These are phyloP conservation scores for Lycophotia porphyrea DNA, from an alignment of 2,888 invertebrate genomes.

Conservation along the genomic window DNA sequence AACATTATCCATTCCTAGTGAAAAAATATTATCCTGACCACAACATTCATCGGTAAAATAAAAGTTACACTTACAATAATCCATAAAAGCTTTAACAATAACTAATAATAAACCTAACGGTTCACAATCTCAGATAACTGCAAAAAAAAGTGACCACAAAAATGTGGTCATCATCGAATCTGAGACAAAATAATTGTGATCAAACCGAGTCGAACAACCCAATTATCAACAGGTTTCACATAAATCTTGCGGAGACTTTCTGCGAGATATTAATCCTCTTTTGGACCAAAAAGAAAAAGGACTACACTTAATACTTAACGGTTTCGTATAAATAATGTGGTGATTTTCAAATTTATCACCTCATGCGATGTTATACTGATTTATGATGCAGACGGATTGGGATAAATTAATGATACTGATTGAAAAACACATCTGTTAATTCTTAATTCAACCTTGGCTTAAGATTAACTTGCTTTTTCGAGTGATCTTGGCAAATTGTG, in stretches of 20 bases:
- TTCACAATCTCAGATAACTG: not conserved
- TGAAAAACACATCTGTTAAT: conserved; percentile 15
- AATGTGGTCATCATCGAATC: conserved; percentile 19
- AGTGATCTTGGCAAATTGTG: not conserved
- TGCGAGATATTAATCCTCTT: conserved; percentile 58
- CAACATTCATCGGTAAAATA: not conserved
- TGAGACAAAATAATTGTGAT: conserved; percentile 33
- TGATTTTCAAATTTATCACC: conserved; percentile 49
- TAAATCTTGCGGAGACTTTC: conserved; percentile 57
- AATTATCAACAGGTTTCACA: conserved; percentile 61
- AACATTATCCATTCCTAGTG: not conserved
- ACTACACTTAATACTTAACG: conserved; percentile 51
- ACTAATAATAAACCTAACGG: conserved; percentile 11
- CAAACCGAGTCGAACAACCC: conserved; percentile 27
- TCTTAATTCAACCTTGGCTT: conserved; percentile 1
- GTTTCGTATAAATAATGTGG: conserved; percentile 50
- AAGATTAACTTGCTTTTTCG: not conserved
- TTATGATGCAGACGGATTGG: conserved; percentile 22
- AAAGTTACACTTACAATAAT: not conserved
- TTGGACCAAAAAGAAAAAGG: conserved; percentile 39
- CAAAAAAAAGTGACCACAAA: conserved; percentile 13
- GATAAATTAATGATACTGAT: conserved; percentile 30
- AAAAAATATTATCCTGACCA: conserved; percentile 8
- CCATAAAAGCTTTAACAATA: not conserved
- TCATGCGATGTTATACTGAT: conserved; percentile 37